A percentile compares a stretch with the other conserved stretches of the same genome.
These are phyloP conservation scores for Archocentrus centrarchus DNA, from an alignment of 2,113 vertebrate species.

Conservation along the genomic window DNA sequence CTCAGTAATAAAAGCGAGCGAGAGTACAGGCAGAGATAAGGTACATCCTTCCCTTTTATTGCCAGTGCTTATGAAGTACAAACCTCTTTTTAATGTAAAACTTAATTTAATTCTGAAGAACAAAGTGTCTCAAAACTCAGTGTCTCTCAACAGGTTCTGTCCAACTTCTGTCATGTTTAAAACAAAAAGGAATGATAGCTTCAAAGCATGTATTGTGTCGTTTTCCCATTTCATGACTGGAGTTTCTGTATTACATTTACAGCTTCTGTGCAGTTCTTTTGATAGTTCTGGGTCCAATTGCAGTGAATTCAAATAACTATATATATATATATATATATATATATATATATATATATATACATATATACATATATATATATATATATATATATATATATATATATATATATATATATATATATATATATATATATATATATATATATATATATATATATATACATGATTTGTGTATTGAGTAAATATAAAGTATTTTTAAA, in stretches of 20 bases:
- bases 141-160: constrained; percentile 63
- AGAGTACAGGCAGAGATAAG: constrained; percentile 78
- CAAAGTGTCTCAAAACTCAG: constrained; percentile 67
- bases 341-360: too few species aligned
- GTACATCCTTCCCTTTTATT: constrained; percentile 73
- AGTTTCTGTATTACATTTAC: constrained; percentile 21
- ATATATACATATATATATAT: too few species aligned
- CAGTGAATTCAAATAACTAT: neutral
- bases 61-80: constrained; percentile 69
- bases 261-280: constrained; percentile 10
- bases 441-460: too few species aligned
- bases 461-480: neutral
- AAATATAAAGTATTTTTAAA: neutral
- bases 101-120: constrained; percentile 76
- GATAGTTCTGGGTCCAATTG: neutral
- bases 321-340: neutral
- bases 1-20: constrained; percentile 72
- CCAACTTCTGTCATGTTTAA: constrained; percentile 53
- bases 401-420: neutral
- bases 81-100: constrained; percentile 73
- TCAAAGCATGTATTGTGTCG: constrained; percentile 47
- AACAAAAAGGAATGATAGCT: constrained; percentile 55
- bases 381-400: too few species aligned
- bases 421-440: too few species aligned
- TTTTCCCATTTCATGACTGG: constrained; percentile 18